These are phyloP conservation scores for Oreochromis grahami DNA, from an alignment of 2,797 vertebrate genomes.

Conservation along the genomic window DNA sequence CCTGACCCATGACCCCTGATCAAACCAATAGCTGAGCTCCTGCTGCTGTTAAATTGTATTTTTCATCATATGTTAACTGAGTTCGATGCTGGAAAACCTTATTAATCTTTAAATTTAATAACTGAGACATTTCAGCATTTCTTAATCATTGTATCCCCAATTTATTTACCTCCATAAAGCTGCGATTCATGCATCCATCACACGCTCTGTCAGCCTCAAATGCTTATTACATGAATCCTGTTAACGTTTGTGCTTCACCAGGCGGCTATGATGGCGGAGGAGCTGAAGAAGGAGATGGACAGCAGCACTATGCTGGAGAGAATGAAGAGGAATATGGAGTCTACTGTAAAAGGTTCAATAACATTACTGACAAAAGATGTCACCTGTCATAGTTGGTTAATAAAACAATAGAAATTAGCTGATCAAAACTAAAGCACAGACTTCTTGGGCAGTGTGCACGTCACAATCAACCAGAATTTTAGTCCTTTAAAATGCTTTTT, in stretches of 20 bases:
- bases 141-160: neutral
- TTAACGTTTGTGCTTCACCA: neutral
- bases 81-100: neutral
- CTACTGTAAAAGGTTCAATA: slow-evolving; percentile 50
- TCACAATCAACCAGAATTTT: too few species aligned
- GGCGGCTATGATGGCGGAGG: slow-evolving; percentile 69
- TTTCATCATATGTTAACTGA: fast-evolving
- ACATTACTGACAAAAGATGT: fast-evolving
- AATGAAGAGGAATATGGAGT: slow-evolving; percentile 62
- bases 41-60: neutral
- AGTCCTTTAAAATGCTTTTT: too few species aligned
- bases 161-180: neutral
- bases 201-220: fast-evolving
- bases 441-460: too few species aligned
- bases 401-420: neutral
- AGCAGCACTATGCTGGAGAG: slow-evolving; percentile 54
- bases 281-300: slow-evolving; percentile 73
- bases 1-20: neutral
- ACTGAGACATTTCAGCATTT: fast-evolving
- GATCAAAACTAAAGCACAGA: fast-evolving
- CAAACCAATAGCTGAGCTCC: neutral
- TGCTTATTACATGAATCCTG: neutral
- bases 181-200: neutral
- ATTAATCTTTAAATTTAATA: neutral
- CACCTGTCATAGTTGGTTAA: neutral